These are phyloP conservation scores for Pararge aegeria DNA, from an alignment of 1,140 invertebrate species.

Conservation along the genomic window DNA sequence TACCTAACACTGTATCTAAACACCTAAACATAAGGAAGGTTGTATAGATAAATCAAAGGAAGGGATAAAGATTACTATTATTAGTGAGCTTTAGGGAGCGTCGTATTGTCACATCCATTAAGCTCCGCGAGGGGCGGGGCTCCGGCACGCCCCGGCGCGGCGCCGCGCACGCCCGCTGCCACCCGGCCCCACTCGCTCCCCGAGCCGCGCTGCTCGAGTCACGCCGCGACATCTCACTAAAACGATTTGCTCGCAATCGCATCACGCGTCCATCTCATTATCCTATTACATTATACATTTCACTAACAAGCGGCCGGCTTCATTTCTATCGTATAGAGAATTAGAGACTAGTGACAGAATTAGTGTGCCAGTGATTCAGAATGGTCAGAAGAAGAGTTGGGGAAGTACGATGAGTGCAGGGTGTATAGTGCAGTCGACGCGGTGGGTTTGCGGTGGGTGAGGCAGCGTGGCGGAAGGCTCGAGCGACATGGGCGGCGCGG, in stretches of 20 bases:
- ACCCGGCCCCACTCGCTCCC: conserved; percentile 41
- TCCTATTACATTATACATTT: conserved; percentile 42
- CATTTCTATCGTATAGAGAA: background rate
- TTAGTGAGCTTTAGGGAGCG: conserved; percentile 64
- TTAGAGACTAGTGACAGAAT: background rate
- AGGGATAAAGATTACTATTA: conserved; percentile 70
- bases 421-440: conserved; percentile 17
- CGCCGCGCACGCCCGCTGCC: conserved; percentile 38
- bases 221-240: conserved; percentile 56
- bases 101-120: conserved; percentile 76
- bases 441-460: conserved; percentile 36
- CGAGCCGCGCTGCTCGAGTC: conserved; percentile 26
- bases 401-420: conserved; percentile 33
- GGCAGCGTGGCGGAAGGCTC: conserved; percentile 28
- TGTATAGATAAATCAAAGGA: conserved; percentile 38
- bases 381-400: conserved; percentile 19
- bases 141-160: conserved; percentile 44
- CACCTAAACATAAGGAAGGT: conserved; percentile 20
- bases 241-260: conserved; percentile 71
- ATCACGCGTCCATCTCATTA: conserved; percentile 56
- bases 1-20: background rate
- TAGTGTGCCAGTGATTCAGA: conserved; percentile 17
- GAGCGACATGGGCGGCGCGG: conserved; percentile 40
- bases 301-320: conserved; percentile 19
- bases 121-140: conserved; percentile 55